Conservation (phyloP, 1,140 invertebrate species). For the Cephus cinctus region DNA sequence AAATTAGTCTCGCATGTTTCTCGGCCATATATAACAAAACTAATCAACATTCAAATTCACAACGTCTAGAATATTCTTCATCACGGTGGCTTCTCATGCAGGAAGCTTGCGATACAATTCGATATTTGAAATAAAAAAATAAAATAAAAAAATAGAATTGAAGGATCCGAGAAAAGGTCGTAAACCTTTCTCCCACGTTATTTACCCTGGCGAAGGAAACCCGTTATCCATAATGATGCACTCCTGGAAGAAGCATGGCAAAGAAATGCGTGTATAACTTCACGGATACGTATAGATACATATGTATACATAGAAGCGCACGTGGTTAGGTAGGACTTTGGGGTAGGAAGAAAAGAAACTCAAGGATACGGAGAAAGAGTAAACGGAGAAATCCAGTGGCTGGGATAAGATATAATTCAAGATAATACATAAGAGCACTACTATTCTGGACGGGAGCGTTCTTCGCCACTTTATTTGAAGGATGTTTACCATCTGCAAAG, state of each 20-base stretch:
- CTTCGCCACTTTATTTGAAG: neutral
- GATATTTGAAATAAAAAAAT: no score
- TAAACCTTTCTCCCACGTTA: conserved; percentile 13
- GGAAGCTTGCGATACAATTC: no score
- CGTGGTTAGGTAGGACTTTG: neutral
- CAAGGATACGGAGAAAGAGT: neutral
- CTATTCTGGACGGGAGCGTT: neutral
- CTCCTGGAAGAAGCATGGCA: conserved; percentile 11
- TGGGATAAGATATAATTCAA: neutral
- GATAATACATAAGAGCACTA: neutral
- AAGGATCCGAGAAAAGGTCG: conserved; percentile 5
- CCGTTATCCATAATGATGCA: conserved; percentile 23
- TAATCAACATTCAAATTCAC: no score
- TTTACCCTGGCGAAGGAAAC: conserved; percentile 22
- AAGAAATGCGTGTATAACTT: neutral
- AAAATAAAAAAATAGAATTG: no score
- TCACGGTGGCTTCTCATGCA: no score
- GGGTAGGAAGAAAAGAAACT: neutral
- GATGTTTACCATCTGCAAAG: no score
- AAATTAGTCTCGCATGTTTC: no score
- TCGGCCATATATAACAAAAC: no score
- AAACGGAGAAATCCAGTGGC: neutral
- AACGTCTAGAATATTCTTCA: no score
- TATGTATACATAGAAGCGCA: no score
- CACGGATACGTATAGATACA: no score